phyloP scores from a whole-genome alignment of 2,797 vertebrate species.

The Chiloscyllium punctatum region DNA sequence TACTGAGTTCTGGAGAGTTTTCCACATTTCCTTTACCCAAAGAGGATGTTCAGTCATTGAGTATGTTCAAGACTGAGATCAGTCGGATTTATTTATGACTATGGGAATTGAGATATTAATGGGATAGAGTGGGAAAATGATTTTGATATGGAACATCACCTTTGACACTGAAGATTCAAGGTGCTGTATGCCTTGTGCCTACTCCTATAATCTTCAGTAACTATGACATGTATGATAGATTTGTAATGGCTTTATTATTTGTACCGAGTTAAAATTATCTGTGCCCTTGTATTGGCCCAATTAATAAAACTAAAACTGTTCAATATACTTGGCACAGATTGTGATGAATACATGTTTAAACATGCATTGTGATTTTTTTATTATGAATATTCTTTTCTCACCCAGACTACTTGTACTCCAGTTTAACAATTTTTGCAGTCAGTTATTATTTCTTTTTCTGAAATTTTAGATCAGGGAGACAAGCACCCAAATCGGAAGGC shows the following conservation, averaged over 20 bases:
- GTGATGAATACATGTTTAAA: not conserved
- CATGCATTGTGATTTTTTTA: not conserved
- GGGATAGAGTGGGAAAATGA: not conserved
- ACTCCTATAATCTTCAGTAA: not conserved
- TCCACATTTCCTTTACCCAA: not conserved
- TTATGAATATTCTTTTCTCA: not conserved
- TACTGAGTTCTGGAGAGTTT: not conserved
- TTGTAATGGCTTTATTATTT: not conserved
- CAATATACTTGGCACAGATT: not conserved
- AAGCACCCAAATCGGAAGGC: constrained; percentile 92
- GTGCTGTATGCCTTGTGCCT: not conserved
- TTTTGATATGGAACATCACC: not conserved
- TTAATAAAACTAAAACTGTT: not conserved
- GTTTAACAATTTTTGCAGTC: not conserved
- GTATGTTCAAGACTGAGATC: not conserved
- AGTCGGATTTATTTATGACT: not conserved
- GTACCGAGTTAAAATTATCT: not conserved
- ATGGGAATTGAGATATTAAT: not conserved
- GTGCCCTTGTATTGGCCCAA: not conserved
- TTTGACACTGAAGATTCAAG: not conserved
- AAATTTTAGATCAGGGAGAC: constrained; percentile 78
- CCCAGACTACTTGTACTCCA: not conserved
- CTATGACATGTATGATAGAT: not conserved
- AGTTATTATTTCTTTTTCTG: constrained; percentile 7
- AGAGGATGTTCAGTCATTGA: not conserved